These are phyloP conservation scores for Zaprionus ornatus DNA, from an alignment of 1,140 invertebrate species.

Conservation along the genomic window DNA sequence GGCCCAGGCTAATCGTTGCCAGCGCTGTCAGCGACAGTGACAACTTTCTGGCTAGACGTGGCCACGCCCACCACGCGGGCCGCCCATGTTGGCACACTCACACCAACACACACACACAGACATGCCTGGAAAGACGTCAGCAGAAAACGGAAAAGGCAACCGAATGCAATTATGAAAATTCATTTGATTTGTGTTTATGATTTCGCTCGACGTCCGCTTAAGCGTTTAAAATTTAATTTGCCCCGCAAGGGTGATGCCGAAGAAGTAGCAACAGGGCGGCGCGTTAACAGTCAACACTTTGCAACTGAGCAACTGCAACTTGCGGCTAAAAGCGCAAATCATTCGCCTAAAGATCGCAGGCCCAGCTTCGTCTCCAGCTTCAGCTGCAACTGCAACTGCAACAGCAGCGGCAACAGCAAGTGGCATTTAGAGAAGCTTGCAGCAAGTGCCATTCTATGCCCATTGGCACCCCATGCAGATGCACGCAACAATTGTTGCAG, in stretches of 20 bases:
- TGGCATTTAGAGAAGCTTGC: background rate
- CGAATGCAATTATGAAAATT: constrained; percentile 78
- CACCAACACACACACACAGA: background rate
- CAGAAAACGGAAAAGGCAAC: constrained; percentile 59
- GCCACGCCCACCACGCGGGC: constrained; percentile 38
- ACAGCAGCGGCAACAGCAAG: constrained; percentile 6
- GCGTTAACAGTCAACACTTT: constrained; percentile 49
- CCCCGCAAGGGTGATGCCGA: constrained; percentile 9
- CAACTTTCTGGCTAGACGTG: constrained; percentile 44
- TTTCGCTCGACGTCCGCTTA: constrained; percentile 61
- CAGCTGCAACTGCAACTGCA: constrained; percentile 12
- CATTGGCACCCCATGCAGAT: constrained; percentile 43
- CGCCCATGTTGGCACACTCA: constrained; percentile 21
- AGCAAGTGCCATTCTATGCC: constrained; percentile 6
- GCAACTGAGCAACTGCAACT: constrained; percentile 15
- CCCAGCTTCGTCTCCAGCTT: constrained; percentile 4
- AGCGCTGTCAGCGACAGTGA: constrained; percentile 35
- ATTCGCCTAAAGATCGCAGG: constrained; percentile 62
- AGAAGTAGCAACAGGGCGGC: background rate
- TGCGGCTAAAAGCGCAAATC: constrained; percentile 59
- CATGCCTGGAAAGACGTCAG: constrained; percentile 35
- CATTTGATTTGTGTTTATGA: constrained; percentile 77
- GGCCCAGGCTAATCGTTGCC: constrained; percentile 23
- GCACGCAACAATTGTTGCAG: constrained; percentile 39
- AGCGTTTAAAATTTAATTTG: constrained; percentile 64